These are phyloP conservation scores for Pollenia griseotomentosa DNA, from an alignment of 2,888 invertebrate species.

Conservation along the genomic window DNA sequence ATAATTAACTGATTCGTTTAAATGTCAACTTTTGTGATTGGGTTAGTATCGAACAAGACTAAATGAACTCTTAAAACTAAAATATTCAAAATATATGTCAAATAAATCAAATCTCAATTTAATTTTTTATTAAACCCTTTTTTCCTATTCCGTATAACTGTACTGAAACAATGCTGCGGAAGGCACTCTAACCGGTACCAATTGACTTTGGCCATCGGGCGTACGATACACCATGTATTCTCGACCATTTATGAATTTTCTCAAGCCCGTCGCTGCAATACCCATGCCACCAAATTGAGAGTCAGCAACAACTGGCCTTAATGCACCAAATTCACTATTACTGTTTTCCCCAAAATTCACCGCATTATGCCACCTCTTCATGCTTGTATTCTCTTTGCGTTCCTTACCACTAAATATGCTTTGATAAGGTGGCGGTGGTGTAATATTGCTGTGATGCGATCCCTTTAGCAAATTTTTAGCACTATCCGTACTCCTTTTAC, in stretches of 20 bases:
- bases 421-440: conserved; percentile 89
- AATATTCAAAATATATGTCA: too few relatives aligned
- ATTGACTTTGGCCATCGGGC: conserved; percentile 87
- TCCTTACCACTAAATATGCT: conserved; percentile 79
- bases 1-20: neutral
- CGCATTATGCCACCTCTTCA: conserved; percentile 54
- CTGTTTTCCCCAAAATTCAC: conserved; percentile 65
- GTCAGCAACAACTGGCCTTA: conserved; percentile 73
- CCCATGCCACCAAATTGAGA: conserved; percentile 74
- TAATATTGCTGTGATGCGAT: conserved; percentile 77
- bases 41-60: too few relatives aligned
- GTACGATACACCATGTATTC: conserved; percentile 90
- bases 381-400: conserved; percentile 10
- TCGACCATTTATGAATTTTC: conserved; percentile 89
- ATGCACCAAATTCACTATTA: conserved; percentile 61
- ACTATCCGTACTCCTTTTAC: conserved; percentile 70
- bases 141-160: conserved; percentile 82
- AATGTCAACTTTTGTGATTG: too few relatives aligned
- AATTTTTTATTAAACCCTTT: neutral
- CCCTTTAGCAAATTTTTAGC: conserved; percentile 75
- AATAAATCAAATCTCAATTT: too few relatives aligned
- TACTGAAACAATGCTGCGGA: conserved; percentile 91
- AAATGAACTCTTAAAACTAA: too few relatives aligned
- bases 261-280: conserved; percentile 81
- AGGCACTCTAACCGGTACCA: conserved; percentile 90